Evolutionary conservation across 2,797 vertebrate genomes (phyloP).

Genomic region (Falco naumanni): DNA sequence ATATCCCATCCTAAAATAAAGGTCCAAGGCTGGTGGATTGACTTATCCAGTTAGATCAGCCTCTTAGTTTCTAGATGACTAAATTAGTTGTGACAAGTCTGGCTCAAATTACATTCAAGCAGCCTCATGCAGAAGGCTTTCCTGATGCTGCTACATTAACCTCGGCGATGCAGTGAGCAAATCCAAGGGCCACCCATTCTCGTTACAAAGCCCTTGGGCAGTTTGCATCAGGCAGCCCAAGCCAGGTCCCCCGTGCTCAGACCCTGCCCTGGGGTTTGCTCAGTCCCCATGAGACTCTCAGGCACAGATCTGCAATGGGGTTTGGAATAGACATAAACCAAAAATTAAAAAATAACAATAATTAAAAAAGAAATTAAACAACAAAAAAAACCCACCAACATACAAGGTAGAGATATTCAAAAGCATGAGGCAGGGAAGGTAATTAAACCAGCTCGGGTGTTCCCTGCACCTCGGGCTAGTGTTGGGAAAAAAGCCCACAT

Average conservation of each 20-base stretch:
- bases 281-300: accelerated
- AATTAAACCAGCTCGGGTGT: background rate
- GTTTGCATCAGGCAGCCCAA: background rate
- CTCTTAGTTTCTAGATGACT: background rate
- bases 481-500: background rate
- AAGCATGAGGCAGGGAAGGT: background rate
- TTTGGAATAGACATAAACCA: background rate
- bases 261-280: background rate
- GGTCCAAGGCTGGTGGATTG: background rate
- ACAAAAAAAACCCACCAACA: accelerated
- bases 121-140: background rate
- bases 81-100: background rate
- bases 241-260: background rate
- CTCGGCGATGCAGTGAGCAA: accelerated
- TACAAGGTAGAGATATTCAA: background rate
- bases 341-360: accelerated
- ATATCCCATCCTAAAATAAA: background rate
- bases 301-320: accelerated
- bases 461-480: slow-evolving; percentile 30
- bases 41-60: background rate
- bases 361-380: accelerated
- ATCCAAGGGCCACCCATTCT: background rate
- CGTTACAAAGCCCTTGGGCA: accelerated
- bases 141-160: background rate
- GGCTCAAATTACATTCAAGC: accelerated